Evolutionary conservation across 2,797 vertebrate species (phyloP), one percentile per base, ranked within the genome.

Genomic region (Macroramphosus scolopax): DNA sequence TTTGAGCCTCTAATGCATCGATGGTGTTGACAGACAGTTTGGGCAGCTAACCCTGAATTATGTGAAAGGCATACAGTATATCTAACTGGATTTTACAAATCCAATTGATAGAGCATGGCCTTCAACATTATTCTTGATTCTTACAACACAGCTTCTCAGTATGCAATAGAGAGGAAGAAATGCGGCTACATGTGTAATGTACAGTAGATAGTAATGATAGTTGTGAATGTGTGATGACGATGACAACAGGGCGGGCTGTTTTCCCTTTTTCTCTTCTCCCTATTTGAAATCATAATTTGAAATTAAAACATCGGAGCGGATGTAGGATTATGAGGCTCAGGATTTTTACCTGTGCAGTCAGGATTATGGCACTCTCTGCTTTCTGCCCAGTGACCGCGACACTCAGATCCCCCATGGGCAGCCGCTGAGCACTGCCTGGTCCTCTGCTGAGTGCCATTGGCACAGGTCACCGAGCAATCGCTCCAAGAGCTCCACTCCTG

Each of bases 401-500:
- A 99, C 71, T 99, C 97, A 0, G 97, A 98, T 61, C 97, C 97
- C 7, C 97, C 97, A 1, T 99, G 96, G 31, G 97, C 94, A 0
- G 97, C 95, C 0, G 95, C 95, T 0, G 94, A 95, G 74, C 96
- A 99, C 81, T 97, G 94, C 54, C 97, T 85, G 81, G 93, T 97
- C 65, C 97, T 89, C 88, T 98, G 96, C 86, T 98, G 96, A 12
- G 97, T 99, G 69, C 97, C 97, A 6, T 99, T 99, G 48, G 97
- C 94, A 82, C 97, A 99, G 13, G 95, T 98, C 87, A 97, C 97
- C 0, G 97, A 98, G 78, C 97, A 99, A 78, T 96, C 94, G 75
- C 95, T 98, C 97, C 97, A 99, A 0, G 92, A 81, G 68, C 93
- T 98, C 97, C 97, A 98, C 80, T 99, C 97, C 73, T 98, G 95